These are phyloP conservation scores for Solenopsis invicta DNA, from an alignment of 1,140 invertebrate genomes.

Conservation along the genomic window DNA sequence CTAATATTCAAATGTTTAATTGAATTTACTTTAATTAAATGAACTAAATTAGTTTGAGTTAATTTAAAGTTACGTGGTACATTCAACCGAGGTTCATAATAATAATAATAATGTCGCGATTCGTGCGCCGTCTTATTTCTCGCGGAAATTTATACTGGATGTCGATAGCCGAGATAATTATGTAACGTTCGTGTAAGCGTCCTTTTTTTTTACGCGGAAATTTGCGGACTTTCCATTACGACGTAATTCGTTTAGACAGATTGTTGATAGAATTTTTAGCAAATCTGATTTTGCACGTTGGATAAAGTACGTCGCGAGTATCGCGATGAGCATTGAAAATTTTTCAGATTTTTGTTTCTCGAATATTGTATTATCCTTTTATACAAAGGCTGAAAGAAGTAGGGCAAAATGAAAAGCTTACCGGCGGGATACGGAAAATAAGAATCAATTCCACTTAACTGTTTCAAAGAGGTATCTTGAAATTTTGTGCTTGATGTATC, in stretches of 20 bases:
- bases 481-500: slow-evolving; percentile 49
- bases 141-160: not conserved
- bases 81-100: not conserved
- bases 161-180: not conserved
- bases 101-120: slow-evolving; percentile 19
- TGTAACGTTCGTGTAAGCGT: not conserved
- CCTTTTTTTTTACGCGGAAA: not conserved
- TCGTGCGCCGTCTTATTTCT: not conserved
- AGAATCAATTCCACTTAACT: slow-evolving; percentile 55
- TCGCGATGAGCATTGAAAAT: not conserved
- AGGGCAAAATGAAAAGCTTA: slow-evolving; percentile 21
- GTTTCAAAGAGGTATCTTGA: not conserved
- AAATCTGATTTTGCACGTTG: not conserved
- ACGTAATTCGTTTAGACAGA: not conserved
- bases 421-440: not conserved
- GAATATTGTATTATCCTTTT: not conserved
- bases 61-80: slow-evolving; percentile 21
- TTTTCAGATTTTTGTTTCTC: slow-evolving; percentile 2
- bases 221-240: not conserved
- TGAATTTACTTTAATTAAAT: slow-evolving; percentile 53
- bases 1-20: slow-evolving; percentile 36
- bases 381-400: slow-evolving; percentile 17
- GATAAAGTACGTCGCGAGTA: too few species aligned
- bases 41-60: slow-evolving; percentile 32
- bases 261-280: not conserved